A percentile compares a stretch with the other conserved stretches of the same genome.
Evolutionary conservation across 23 tunicate genomes (phyloP).

Genomic region (Corella eumyota): DNA sequence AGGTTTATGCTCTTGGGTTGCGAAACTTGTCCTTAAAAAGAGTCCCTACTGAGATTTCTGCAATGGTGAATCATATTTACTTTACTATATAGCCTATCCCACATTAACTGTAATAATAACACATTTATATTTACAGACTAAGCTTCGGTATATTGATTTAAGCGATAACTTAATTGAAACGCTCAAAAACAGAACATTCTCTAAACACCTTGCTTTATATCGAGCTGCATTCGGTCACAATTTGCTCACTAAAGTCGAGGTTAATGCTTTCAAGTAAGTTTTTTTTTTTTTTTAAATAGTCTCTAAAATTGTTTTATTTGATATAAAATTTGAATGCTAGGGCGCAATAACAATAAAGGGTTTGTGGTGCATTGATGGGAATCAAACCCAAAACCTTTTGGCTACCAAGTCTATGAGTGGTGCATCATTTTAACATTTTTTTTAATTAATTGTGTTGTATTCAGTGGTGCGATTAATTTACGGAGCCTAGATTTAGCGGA

Average conservation of each 20-base stretch:
- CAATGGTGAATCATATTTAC: constrained; percentile 20
- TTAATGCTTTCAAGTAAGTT: constrained; percentile 70
- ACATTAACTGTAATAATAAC: no score
- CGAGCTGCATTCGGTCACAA: constrained; percentile 42
- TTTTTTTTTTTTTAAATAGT: no score
- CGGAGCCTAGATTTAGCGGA: constrained; percentile 39
- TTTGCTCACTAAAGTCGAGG: constrained; percentile 24
- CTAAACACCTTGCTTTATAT: constrained; percentile 2
- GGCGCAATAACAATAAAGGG: no score
- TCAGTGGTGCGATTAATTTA: constrained; percentile 44
- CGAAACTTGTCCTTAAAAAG: constrained; percentile 44
- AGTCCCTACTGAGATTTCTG: constrained; percentile 13
- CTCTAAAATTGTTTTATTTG: no score
- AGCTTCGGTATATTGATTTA: constrained; percentile 39
- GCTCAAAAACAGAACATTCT: constrained; percentile 33
- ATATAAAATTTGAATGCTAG: no score
- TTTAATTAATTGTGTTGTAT: no score
- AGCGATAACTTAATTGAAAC: constrained; percentile 56
- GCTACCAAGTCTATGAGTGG: background rate
- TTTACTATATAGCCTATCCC: no score
- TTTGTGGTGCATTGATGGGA: no score
- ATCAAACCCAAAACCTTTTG: background rate
- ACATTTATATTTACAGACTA: constrained; percentile 15
- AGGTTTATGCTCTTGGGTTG: constrained; percentile 17
- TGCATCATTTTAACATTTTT: background rate